These are phyloP conservation scores for Sebastes elongatus DNA, from an alignment of 2,797 vertebrate species.

Conservation along the genomic window DNA sequence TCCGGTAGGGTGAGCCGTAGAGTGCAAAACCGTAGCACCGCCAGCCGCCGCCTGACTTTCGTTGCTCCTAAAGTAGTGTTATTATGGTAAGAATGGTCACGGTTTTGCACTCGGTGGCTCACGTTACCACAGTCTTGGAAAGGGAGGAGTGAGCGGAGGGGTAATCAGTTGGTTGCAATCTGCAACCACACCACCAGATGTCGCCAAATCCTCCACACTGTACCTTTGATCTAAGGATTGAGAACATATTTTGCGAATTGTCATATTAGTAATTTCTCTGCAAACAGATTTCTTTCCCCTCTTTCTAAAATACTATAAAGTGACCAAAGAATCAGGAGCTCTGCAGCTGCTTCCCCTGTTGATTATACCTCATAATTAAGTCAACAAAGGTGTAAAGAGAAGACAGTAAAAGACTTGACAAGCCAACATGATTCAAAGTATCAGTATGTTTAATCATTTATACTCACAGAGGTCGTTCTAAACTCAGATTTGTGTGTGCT, in stretches of 20 bases:
- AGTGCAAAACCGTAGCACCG: too few relatives aligned
- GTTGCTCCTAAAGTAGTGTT: too few relatives aligned
- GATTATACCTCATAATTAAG: not conserved
- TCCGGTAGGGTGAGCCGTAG: too few relatives aligned
- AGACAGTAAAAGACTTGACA: not conserved
- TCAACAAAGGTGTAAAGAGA: not conserved
- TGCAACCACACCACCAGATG: too few relatives aligned
- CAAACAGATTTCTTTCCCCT: not conserved
- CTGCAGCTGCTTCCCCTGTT: not conserved
- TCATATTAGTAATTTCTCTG: not conserved
- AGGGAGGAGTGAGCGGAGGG: too few relatives aligned
- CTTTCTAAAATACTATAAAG: not conserved
- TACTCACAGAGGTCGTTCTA: not conserved
- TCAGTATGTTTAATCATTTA: not conserved
- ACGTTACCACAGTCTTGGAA: too few relatives aligned
- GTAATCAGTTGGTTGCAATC: too few relatives aligned
- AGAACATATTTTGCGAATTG: not conserved
- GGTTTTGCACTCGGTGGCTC: too few relatives aligned
- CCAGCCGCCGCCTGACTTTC: too few relatives aligned
- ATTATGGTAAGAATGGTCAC: too few relatives aligned
- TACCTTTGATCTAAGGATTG: not conserved
- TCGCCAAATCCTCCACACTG: too few relatives aligned
- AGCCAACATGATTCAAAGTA: not conserved
- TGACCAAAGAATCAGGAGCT: not conserved
- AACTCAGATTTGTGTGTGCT: slow-evolving; percentile 15